Evolutionary conservation across 37 sponge, comb jelly and placozoan genomes (phyloP), one percentile per base, ranked within the genome.

Genomic region (Bolinopsis microptera): DNA sequence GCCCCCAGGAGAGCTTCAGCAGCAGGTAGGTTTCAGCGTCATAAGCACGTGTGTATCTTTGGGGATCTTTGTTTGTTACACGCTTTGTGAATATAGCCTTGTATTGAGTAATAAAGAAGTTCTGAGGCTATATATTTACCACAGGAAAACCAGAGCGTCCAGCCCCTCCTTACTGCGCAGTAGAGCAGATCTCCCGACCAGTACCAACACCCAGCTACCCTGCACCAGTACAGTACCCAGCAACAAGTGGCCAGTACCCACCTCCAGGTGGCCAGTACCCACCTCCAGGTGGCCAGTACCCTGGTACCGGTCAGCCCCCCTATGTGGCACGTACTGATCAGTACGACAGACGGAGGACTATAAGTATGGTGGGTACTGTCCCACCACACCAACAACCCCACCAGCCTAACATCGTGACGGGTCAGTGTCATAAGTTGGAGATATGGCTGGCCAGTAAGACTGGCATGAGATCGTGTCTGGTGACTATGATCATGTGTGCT

Each of bases 401-500:
- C 9, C 8, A 34, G 1, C 36, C 27, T 1, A 18, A 18, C 37
- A 77, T 36, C 36, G 3, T 86, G 26, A 38, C 90, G 26, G 90
- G 90, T 3, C 90, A 86, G 61, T 86, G 90, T 41, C 30, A 22
- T 1, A 86, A 86, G 61, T 34, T 86, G n/a, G 90, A 86, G 61
- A 9, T 41, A 16, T 86, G 90, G 90, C 48, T 86, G 0, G 40
- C 90, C 41, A 41, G 61, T 24, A 86, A 86, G 28, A 86, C 41
- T 27, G 90, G 90, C 26, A 25, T 86, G 41, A 39, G 90, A 86
- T 41, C 61, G 13, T 30, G 61, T 86, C 90, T 86, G 16, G 90
- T 86, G 90, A 41, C 61, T 2, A 28, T 86, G 26, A 86, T 86
- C 1, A 86, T 86, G 90, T 38, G 61, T 24, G 30, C 23, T 0